Evolutionary conservation across 2,113 vertebrate genomes (phyloP).

Genomic region (Spizaetus ornatus): DNA sequence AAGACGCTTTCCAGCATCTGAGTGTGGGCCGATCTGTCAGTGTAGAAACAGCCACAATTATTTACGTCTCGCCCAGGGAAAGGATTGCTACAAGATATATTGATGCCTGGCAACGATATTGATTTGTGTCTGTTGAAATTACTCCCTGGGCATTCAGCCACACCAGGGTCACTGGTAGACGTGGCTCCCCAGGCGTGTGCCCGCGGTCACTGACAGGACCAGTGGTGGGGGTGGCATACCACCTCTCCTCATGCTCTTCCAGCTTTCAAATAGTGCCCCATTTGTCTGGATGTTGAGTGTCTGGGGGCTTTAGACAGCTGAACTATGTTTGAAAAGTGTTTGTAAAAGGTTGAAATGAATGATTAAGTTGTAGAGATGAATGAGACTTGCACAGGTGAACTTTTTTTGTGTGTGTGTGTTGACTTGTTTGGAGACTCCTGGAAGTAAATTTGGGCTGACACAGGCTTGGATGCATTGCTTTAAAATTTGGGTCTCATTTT

Average conservation of each 20-base stretch:
- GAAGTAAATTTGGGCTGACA: neutral
- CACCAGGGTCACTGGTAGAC: neutral
- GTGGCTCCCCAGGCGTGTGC: accelerated
- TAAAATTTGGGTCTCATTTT: neutral
- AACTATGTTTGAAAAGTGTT: neutral
- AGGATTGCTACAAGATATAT: neutral
- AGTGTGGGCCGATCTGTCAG: neutral
- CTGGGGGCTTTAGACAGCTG: neutral
- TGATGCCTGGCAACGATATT: neutral
- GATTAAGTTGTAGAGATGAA: neutral
- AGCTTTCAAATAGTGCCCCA: neutral
- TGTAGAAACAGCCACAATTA: neutral
- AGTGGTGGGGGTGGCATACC: accelerated
- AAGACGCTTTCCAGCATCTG: neutral
- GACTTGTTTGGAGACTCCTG: neutral
- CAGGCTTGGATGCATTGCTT: neutral
- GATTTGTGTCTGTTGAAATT: accelerated
- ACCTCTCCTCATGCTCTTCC: neutral
- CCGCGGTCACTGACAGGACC: accelerated
- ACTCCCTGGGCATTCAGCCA: neutral
- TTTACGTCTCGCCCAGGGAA: neutral
- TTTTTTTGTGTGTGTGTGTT: neutral
- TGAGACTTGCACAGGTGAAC: neutral
- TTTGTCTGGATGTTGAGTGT: neutral
- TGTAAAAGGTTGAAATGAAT: neutral